Percentiles rank a stretch among this genome's conserved stretches.
Conservation (phyloP, 2,888 invertebrate genomes). For the Melieria picta region DNA sequence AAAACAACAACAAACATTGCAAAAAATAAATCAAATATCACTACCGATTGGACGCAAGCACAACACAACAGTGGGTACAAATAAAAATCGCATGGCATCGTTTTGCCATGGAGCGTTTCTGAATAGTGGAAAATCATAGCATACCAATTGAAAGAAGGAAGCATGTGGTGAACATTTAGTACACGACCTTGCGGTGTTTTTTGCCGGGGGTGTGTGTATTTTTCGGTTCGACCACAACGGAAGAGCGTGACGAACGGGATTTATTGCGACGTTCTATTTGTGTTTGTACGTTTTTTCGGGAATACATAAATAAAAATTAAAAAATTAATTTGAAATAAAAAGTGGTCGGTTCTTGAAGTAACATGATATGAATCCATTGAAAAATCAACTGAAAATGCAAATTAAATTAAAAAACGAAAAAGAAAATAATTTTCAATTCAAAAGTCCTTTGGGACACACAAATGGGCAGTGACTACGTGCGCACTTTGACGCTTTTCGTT, state of each 20-base stretch:
- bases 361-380: neutral
- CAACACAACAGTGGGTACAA: constrained; percentile 3
- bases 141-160: constrained; percentile 10
- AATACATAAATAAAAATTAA: constrained; percentile 36
- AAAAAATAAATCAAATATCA: neutral
- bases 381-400: neutral
- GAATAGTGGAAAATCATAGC: neutral
- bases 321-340: constrained; percentile 19
- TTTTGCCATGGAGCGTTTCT: neutral
- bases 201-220: constrained; percentile 48
- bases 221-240: constrained; percentile 33
- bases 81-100: constrained; percentile 1
- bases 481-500: no score
- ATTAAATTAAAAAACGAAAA: neutral
- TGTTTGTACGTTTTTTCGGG: constrained; percentile 43
- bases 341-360: no score
- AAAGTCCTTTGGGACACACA: no score
- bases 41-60: neutral
- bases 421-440: neutral
- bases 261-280: constrained; percentile 59
- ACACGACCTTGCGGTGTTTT: constrained; percentile 54
- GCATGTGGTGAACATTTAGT: constrained; percentile 40
- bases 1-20: constrained; percentile 28
- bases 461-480: constrained; percentile 4
- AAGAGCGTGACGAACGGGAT: constrained; percentile 50